phyloP scores from a whole-genome alignment of 2,888 invertebrate genomes.

The Ormyrus nitidulus region DNA sequence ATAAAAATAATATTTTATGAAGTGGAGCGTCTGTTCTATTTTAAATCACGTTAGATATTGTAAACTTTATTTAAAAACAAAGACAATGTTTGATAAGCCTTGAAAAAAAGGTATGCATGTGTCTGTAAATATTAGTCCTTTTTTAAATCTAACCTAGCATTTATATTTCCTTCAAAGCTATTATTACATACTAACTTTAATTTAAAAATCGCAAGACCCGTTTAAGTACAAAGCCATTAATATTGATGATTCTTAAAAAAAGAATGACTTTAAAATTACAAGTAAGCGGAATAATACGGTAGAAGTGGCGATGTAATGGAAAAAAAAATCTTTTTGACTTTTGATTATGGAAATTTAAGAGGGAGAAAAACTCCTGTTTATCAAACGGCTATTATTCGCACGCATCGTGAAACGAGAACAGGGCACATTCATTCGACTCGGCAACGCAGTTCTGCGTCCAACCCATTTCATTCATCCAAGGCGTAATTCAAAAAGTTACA shows the following conservation, averaged over 20 bases:
- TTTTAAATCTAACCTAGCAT: no score
- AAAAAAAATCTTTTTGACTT: slow-evolving; percentile 6
- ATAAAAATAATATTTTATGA: no score
- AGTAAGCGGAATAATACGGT: not conserved
- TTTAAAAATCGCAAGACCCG: not conserved
- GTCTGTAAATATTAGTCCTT: no score
- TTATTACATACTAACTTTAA: not conserved
- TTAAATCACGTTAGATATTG: no score
- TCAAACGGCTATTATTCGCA: slow-evolving; percentile 28
- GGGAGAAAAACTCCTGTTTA: slow-evolving; percentile 26
- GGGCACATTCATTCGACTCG: no score
- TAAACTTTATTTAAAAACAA: no score
- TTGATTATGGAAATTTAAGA: slow-evolving; percentile 33
- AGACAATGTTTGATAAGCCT: no score
- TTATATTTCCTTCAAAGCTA: not conserved
- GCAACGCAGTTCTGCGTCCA: not conserved
- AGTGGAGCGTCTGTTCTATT: no score
- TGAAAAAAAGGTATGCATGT: no score
- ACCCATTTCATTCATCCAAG: slow-evolving; percentile 1
- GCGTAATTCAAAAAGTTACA: not conserved
- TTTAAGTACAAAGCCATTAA: no score
- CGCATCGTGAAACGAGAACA: not conserved
- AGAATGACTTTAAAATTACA: not conserved
- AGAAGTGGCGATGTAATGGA: not conserved
- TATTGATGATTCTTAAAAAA: not conserved